Percentiles rank a stretch among this genome's conserved stretches.
phyloP scores from a whole-genome alignment of 2,888 invertebrate genomes.

The Ormyrus nitidulus region DNA sequence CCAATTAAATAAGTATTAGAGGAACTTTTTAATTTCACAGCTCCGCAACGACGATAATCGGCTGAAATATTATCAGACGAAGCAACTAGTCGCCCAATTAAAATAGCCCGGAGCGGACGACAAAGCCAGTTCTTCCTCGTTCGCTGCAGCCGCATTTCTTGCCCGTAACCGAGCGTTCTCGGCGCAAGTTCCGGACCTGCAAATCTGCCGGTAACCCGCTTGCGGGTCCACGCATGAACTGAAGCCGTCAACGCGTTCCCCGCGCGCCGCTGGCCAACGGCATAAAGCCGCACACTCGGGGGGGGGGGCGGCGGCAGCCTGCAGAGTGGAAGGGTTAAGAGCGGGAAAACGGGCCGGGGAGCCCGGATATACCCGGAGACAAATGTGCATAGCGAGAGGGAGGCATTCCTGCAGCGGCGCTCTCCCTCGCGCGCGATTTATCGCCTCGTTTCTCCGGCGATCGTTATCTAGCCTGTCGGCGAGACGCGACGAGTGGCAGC shows the following conservation, averaged over 20 bases:
- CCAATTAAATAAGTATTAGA: too few relatives aligned
- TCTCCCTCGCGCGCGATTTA: slow-evolving; percentile 57
- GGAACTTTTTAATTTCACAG: too few relatives aligned
- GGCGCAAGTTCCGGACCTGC: not conserved
- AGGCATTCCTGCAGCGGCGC: slow-evolving; percentile 39
- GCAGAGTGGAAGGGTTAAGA: not conserved
- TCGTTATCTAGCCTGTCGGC: slow-evolving; percentile 44
- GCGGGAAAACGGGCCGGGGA: not conserved
- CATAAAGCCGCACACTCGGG: too few relatives aligned
- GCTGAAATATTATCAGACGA: too few relatives aligned
- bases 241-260: not conserved
- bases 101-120: too few relatives aligned
- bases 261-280: not conserved
- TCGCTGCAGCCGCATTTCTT: not conserved
- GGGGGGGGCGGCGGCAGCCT: too few relatives aligned
- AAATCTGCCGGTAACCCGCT: slow-evolving; percentile 23
- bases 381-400: slow-evolving; percentile 11
- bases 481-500: not conserved
- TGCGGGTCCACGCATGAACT: not conserved
- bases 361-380: not conserved
- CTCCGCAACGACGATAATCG: too few relatives aligned
- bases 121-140: not conserved
- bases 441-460: slow-evolving; percentile 48
- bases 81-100: too few relatives aligned
- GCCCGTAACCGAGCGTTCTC: not conserved